These are phyloP conservation scores for Solenodon paradoxus DNA, from an alignment of 2,113 vertebrate genomes.

Conservation along the genomic window DNA sequence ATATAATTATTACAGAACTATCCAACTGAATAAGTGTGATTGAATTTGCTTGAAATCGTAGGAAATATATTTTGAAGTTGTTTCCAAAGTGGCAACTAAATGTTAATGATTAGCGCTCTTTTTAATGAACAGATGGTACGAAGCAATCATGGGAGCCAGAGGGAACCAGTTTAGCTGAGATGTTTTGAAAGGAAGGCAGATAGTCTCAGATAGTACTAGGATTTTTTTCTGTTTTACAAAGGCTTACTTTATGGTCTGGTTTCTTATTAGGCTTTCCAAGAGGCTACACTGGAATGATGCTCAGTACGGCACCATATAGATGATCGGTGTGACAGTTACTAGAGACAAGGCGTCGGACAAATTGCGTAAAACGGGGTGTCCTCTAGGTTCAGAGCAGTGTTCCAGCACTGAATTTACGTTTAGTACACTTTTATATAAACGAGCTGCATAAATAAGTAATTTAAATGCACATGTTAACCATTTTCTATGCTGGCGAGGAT, in stretches of 20 bases:
- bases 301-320: background rate
- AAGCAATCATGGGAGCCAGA: slow-evolving; percentile 45
- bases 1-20: background rate
- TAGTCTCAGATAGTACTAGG: slow-evolving; percentile 18
- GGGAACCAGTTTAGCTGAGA: slow-evolving; percentile 34
- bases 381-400: slow-evolving; percentile 51
- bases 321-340: slow-evolving; percentile 25
- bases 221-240: background rate
- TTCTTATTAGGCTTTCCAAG: slow-evolving; percentile 31
- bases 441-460: slow-evolving; percentile 65
- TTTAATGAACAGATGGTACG: slow-evolving; percentile 54
- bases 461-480: slow-evolving; percentile 64
- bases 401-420: slow-evolving; percentile 54
- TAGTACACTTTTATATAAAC: slow-evolving; percentile 59
- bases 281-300: background rate
- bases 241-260: background rate
- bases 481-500: slow-evolving; percentile 45
- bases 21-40: background rate
- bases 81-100: slow-evolving; percentile 34
- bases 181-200: slow-evolving; percentile 29
- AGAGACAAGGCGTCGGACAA: slow-evolving; percentile 25
- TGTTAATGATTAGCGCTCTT: slow-evolving; percentile 49
- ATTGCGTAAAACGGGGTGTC: slow-evolving; percentile 3
- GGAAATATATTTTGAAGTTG: slow-evolving; percentile 9
- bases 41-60: background rate